Base-by-base conservation (phyloP, 2,797 vertebrate genomes). In the Gymnoscopelus braueri region DNA sequence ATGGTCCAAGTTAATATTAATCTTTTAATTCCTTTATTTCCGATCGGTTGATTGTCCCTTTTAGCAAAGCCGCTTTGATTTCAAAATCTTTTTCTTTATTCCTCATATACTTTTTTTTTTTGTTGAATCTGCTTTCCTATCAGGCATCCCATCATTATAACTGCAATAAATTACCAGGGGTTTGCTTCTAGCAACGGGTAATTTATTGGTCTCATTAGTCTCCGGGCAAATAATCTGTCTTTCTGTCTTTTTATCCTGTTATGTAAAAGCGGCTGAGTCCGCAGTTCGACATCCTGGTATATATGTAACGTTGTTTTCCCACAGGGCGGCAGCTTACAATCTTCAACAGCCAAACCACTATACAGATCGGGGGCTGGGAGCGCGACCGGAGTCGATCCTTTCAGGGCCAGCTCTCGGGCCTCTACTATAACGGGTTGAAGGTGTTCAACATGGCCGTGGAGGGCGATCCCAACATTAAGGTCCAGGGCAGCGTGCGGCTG, bases 311-410 rank as follows among this genome's bases (percentile, higher is more conserved):
- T 96, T 97, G 92, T 96, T 94, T 93, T 95, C 93, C 93, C 86
- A 78, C 95, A 99, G 98, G 98, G 80, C 96, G 98, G 84, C 98
- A 99, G 93, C 97, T 99, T 87, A 99, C 98, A 89, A 99, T 99
- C 96, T 99, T 99, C 96, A 99, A 99, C 96, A 99, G 97, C 91
- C 97, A 99, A 95, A 97, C 96, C 84, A 98, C 96, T 83, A 99
- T 99, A 93, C 97, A 97, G 94, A 99, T 99, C 89, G 98, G 98
- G 81, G 97, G 97, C 92, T 96, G 96, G 94, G 96, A 99, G 81
- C 95, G 95, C 80, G 97, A 99, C 88, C 95, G 95, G 82, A 96
- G 95, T 88, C 95, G 95, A 78, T 95, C 96, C 79, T 99, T 99
- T 94, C 98, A 99, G 95, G 98, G 98, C 85, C 97, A 99, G 91